Evolutionary conservation across 2,888 invertebrate species (phyloP), one percentile per base, ranked within the genome.

Genomic region (Conistra vaccinii): DNA sequence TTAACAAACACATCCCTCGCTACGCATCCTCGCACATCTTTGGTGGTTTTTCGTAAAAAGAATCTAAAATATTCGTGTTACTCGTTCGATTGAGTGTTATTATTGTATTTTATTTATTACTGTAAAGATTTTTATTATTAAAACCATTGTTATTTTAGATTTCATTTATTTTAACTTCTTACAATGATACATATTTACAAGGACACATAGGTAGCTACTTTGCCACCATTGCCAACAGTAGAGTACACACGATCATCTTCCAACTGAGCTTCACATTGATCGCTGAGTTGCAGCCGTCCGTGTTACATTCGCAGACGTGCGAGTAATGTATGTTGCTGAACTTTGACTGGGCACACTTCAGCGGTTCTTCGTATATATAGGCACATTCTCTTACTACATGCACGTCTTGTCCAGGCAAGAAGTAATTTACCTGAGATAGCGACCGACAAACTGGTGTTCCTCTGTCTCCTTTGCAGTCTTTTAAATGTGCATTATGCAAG

Each of bases 311-410:
- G 78, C 96, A 96, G 0, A 92, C 91, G 20, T 89, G 73, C 26
- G 95, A 95, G 86, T 92, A 94, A 89, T 95, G 95, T 78, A 95
- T 72, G 32, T 89, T 88, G 76, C 91, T 93, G 83, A 93, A 94
- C 73, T 92, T 92, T 0, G 95, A 95, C 60, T 87, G 88, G 12
- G 79, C 80, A 77, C 96, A 96, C 23, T 80, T 82, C 1, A 94
- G 58, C 0, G 93, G 92, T 29, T 87, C 80, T 4, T 85, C 82
- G 84, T 95, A 93, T 1, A 91, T 69, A 70, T 94, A 94, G 2
- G 95, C 95, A 85, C 96, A 96, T 83, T 96, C 95, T 55, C 96
- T 88, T 42, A 95, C 53, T 3, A 95, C 80, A 1, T 88, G 85
- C 3, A 93, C 86, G 23, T 95, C 94, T 81, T 92, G 92, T 0